Evolutionary conservation across 2,113 vertebrate species (phyloP).

Genomic region (Hemibagrus wyckioides): DNA sequence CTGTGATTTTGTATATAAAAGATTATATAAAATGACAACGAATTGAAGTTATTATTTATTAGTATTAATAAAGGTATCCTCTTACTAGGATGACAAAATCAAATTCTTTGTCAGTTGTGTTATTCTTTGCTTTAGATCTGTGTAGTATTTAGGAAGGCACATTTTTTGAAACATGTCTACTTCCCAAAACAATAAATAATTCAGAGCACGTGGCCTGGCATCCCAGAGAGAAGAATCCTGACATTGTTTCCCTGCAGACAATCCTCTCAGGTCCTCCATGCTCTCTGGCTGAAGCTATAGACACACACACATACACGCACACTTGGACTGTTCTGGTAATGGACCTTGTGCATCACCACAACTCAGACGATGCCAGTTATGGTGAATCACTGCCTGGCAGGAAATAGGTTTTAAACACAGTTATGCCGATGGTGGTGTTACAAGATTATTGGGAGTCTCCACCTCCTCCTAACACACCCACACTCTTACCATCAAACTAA

Average conservation of each 20-base stretch:
- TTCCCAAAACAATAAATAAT: conserved; percentile 49
- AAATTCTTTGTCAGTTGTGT: not conserved
- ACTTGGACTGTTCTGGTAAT: conserved; percentile 25
- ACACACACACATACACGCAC: conserved; percentile 24
- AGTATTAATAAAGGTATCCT: not conserved
- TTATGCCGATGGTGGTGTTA: conserved; percentile 45
- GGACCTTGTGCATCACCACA: conserved; percentile 4
- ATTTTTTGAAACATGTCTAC: conserved; percentile 31
- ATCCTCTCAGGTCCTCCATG: not conserved
- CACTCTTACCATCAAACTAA: conserved; percentile 7
- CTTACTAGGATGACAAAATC: not conserved
- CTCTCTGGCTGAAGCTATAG: conserved; percentile 13
- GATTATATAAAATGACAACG: not conserved
- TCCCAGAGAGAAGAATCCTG: conserved; percentile 36
- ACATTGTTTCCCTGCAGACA: conserved; percentile 28
- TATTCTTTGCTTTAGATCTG: conserved; percentile 17
- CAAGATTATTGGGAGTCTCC: conserved; percentile 30
- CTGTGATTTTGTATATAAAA: conserved; percentile 17
- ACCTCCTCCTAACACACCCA: conserved; percentile 32
- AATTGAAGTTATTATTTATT: too few relatives aligned
- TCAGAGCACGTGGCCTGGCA: conserved; percentile 29
- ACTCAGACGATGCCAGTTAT: conserved; percentile 36
- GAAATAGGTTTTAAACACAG: conserved; percentile 55
- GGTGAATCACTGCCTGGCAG: conserved; percentile 48
- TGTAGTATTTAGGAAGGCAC: conserved; percentile 17